Percentiles rank a stretch among this genome's conserved stretches.
phyloP scores from a whole-genome alignment of 2,113 vertebrate species.

The Petromus typicus region DNA sequence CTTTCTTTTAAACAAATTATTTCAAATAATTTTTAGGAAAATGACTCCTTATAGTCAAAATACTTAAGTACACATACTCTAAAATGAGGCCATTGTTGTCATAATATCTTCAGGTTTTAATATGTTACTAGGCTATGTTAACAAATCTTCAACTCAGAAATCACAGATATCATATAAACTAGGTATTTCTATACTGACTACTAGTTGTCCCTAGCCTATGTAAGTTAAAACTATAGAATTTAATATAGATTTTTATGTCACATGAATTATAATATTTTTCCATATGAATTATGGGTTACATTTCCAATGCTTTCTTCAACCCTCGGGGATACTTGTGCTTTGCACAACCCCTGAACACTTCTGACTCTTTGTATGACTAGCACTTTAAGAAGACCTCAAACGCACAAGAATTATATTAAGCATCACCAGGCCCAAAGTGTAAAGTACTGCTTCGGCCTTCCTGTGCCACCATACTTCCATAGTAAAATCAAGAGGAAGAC shows the following conservation, averaged over 20 bases:
- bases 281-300: not conserved
- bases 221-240: not conserved
- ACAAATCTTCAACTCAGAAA: not conserved
- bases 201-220: not conserved
- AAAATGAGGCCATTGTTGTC: not conserved
- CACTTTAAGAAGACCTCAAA: not conserved
- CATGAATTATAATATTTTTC: not conserved
- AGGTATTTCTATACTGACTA: not conserved
- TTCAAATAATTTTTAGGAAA: not conserved
- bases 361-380: not conserved
- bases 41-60: not conserved
- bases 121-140: not conserved
- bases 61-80: not conserved
- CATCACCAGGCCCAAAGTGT: not conserved
- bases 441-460: not conserved
- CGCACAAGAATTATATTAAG: not conserved
- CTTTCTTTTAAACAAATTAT: not conserved
- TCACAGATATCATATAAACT: not conserved
- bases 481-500: not conserved
- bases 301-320: not conserved
- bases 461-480: not conserved
- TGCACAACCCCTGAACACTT: not conserved
- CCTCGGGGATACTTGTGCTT: not conserved
- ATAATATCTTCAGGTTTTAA: not conserved
- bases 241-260: not conserved